These are phyloP conservation scores for Dicentrarchus labrax DNA, from an alignment of 2,113 vertebrate genomes.

Conservation along the genomic window DNA sequence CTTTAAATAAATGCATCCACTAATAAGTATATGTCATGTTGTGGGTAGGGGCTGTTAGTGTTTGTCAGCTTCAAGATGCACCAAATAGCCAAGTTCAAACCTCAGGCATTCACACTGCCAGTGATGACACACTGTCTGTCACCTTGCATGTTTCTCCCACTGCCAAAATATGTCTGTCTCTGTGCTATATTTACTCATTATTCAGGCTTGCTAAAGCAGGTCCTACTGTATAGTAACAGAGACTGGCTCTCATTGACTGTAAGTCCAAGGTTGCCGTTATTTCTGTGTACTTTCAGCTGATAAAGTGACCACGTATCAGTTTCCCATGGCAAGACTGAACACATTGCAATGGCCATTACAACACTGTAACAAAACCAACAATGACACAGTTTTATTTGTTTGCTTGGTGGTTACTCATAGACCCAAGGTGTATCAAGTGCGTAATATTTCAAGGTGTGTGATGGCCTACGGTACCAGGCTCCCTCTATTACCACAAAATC, in stretches of 20 bases:
- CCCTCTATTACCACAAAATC: background rate
- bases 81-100: constrained; percentile 54
- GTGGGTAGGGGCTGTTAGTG: constrained; percentile 6
- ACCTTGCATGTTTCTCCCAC: constrained; percentile 53
- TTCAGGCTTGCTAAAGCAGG: constrained; percentile 59
- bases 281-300: constrained; percentile 48
- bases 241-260: constrained; percentile 41
- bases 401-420: constrained; percentile 38
- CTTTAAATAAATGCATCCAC: constrained; percentile 62
- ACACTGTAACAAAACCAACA: constrained; percentile 21
- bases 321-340: constrained; percentile 1
- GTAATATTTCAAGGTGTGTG: constrained; percentile 9
- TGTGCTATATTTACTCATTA: constrained; percentile 77
- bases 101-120: constrained; percentile 43
- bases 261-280: constrained; percentile 51
- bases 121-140: constrained; percentile 78
- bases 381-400: constrained; percentile 33
- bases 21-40: constrained; percentile 54
- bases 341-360: background rate
- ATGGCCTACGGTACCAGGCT: constrained; percentile 4
- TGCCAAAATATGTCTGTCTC: constrained; percentile 69
- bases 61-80: constrained; percentile 42
- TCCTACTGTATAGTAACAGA: constrained; percentile 55
- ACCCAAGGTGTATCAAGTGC: constrained; percentile 8
- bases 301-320: constrained; percentile 25